Evolutionary conservation across 2,797 vertebrate species (phyloP), one percentile per base, ranked within the genome.

Genomic region (Aphelocoma californica): DNA sequence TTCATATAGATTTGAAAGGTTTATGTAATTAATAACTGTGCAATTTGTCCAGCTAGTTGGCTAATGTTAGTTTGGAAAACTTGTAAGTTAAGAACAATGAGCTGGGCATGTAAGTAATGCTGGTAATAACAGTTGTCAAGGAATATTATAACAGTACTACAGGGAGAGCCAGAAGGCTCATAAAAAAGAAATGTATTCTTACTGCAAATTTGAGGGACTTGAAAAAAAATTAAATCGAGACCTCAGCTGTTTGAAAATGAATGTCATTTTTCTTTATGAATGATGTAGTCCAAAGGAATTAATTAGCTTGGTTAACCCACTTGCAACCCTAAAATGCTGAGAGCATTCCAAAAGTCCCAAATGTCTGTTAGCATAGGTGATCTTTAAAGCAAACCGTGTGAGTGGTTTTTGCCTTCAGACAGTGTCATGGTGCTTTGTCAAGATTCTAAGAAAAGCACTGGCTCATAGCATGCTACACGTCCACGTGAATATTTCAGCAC

Each of bases 401-500:
- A 82, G 20, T 38, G 32, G 0, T 28, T 93, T 95, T 94, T 90
- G 36, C 90, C 60, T 91, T 94, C 54, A 66, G 84, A 88, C 21
- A 53, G 36, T 31, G 28, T 83, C 72, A 64, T n/a, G 36, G 31
- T 71, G 47, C 58, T 94, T 72, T 58, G 87, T 66, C 47, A 81
- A 44, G 75, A 74, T 58, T 86, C 84, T 83, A 81, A 86, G 75
- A 58, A 89, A 82, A 94, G 17, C 50, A 17, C 31, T 81, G 94
- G n/a, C 34, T 92, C 16, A 24, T 69, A 40, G 36, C n/a, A 62
- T 48, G 69, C 54, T 72, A 34, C 70, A 64, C 0, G 2, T 79
- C 77, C 60, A 72, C 69, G 36, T 72, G 56, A 93, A 60, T 91
- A 75, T 86, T 95, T 94, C 85, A 92, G 26, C 54, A 79, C 66